These are phyloP conservation scores for Copidosoma floridanum DNA, from an alignment of 1,140 invertebrate genomes.

Conservation along the genomic window DNA sequence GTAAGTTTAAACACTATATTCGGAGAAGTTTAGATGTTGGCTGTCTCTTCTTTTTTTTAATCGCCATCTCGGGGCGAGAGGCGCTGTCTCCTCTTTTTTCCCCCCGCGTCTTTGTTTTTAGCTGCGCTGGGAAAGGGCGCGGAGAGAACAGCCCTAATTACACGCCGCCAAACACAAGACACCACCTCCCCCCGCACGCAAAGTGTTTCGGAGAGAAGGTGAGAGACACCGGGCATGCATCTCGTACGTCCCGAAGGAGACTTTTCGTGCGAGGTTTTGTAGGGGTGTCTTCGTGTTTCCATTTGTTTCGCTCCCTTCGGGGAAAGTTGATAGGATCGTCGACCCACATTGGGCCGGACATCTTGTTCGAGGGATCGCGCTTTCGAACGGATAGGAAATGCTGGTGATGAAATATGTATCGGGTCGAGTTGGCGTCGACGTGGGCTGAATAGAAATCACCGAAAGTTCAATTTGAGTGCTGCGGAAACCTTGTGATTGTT, in stretches of 20 bases:
- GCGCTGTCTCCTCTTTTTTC: neutral
- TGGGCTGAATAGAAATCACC: too few species aligned
- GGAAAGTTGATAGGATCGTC: neutral
- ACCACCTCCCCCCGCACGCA: too few species aligned
- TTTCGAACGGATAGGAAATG: neutral
- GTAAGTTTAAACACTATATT: too few species aligned
- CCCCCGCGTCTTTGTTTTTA: neutral
- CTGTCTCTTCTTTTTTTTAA: neutral
- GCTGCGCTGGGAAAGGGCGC: neutral
- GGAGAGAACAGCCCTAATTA: constrained; percentile 16
- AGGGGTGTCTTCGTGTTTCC: neutral
- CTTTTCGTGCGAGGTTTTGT: too few species aligned
- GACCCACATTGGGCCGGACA: neutral
- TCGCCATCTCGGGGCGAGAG: neutral
- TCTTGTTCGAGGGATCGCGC: neutral
- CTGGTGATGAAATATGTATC: constrained; percentile 12
- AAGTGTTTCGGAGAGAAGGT: too few species aligned
- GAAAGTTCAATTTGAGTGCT: too few species aligned
- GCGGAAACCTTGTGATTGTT: too few species aligned
- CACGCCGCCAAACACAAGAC: neutral
- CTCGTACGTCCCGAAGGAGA: neutral
- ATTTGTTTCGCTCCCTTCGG: neutral
- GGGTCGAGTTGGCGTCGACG: too few species aligned
- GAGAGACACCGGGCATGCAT: neutral
- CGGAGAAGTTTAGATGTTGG: constrained; percentile 13